These are phyloP conservation scores for Ptilodon capucinus DNA, from an alignment of 2,888 invertebrate genomes.

Conservation along the genomic window DNA sequence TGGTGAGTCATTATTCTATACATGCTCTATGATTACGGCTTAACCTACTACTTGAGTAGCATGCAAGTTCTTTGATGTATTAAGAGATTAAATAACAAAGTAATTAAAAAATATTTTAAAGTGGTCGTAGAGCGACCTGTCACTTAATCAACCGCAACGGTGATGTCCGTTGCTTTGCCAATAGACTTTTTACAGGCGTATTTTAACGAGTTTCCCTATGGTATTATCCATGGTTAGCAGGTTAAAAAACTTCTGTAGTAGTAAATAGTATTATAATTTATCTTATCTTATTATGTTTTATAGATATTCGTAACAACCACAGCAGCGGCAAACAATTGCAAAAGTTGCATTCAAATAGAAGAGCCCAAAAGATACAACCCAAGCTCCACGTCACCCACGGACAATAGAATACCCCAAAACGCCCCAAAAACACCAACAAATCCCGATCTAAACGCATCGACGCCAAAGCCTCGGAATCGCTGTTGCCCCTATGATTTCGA, in stretches of 20 bases:
- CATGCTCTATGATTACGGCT: not conserved
- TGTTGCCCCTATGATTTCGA: slow-evolving; percentile 70
- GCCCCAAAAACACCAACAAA: not conserved
- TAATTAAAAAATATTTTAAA: too few species aligned
- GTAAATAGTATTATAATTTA: too few species aligned
- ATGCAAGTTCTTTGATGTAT: too few species aligned
- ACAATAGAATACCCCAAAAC: not conserved
- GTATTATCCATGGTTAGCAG: too few species aligned
- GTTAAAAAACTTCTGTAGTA: too few species aligned
- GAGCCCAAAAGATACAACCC: not conserved
- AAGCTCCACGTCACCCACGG: not conserved
- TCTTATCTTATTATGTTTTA: not conserved
- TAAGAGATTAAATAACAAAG: too few species aligned
- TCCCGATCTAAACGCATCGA: not conserved
- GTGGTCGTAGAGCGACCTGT: too few species aligned
- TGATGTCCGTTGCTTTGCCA: too few species aligned
- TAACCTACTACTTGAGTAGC: too few species aligned
- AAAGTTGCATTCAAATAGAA: not conserved
- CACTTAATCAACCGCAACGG: too few species aligned
- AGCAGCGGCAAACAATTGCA: slow-evolving; percentile 20
- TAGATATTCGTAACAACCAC: slow-evolving; percentile 31
- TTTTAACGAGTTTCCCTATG: too few species aligned
- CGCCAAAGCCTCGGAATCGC: slow-evolving; percentile 26
- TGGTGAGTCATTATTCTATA: slow-evolving; percentile 44
- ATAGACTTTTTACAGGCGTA: too few species aligned